These are phyloP conservation scores for Lampris incognitus DNA, from an alignment of 2,113 vertebrate species.

Conservation along the genomic window DNA sequence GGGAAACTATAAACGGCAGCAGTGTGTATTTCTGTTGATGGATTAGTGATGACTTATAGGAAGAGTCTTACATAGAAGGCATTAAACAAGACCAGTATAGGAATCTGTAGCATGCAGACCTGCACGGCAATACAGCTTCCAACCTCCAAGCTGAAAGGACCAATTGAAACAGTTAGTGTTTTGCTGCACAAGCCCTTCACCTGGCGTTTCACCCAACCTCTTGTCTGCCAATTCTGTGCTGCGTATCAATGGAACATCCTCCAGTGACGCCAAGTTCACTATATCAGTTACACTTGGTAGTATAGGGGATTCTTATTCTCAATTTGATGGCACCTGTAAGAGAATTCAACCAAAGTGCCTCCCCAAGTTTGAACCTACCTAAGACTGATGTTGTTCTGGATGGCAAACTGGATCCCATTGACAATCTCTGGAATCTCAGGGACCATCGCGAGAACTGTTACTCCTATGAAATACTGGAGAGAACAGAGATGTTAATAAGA, in stretches of 20 bases:
- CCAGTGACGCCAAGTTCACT: too few relatives aligned
- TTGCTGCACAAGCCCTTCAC: too few relatives aligned
- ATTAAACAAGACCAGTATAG: slow-evolving; percentile 89
- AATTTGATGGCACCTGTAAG: too few relatives aligned
- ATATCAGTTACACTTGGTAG: too few relatives aligned
- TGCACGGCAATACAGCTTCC: slow-evolving; percentile 91
- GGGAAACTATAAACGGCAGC: not conserved
- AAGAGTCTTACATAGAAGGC: slow-evolving; percentile 87
- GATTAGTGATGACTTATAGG: slow-evolving; percentile 14
- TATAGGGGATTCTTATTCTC: too few relatives aligned
- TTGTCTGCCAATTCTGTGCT: too few relatives aligned
- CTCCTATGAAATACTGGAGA: slow-evolving; percentile 88
- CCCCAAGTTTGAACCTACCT: slow-evolving; percentile 75
- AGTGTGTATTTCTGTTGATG: not conserved
- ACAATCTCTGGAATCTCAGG: slow-evolving; percentile 91
- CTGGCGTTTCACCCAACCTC: too few relatives aligned
- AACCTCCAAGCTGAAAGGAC: slow-evolving; percentile 85
- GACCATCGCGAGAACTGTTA: slow-evolving; percentile 89
- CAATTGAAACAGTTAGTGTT: too few relatives aligned
- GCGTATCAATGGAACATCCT: too few relatives aligned
- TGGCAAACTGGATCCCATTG: slow-evolving; percentile 91
- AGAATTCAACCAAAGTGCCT: not conserved
- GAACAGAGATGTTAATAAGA: not conserved
- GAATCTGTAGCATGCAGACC: slow-evolving; percentile 94
- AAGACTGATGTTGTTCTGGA: slow-evolving; percentile 91